Conservation (phyloP, 2,113 vertebrate species). For the Nannobrachium achirus region DNA sequence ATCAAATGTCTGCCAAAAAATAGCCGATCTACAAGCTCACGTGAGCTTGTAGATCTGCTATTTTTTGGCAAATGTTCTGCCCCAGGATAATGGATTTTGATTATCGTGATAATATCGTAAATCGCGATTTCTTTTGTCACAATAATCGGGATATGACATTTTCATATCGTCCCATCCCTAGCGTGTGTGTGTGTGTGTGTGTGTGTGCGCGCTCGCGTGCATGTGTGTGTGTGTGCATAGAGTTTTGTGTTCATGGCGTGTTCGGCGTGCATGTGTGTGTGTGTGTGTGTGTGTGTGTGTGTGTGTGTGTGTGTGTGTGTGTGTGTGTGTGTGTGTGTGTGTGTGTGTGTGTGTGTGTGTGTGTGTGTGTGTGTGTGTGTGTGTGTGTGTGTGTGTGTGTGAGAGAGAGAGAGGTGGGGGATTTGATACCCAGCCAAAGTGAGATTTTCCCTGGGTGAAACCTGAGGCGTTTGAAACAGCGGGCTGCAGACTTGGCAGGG, state of each 20-base stretch:
- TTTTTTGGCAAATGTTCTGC: too few species aligned
- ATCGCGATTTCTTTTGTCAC: too few species aligned
- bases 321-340: background rate
- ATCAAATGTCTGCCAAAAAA: too few species aligned
- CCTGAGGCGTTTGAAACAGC: conserved; percentile 59
- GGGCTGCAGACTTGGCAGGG: conserved; percentile 55
- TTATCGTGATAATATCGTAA: too few species aligned
- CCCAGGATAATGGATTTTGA: too few species aligned
- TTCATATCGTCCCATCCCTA: too few species aligned
- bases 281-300: conserved; percentile 3
- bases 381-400: background rate
- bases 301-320: conserved; percentile 9
- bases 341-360: background rate
- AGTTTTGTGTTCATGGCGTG: too few species aligned
- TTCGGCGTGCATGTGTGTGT: background rate
- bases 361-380: background rate
- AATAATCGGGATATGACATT: too few species aligned
- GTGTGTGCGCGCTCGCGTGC: background rate
- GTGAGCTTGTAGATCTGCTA: too few species aligned
- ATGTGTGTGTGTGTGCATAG: background rate
- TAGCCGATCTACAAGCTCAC: too few species aligned
- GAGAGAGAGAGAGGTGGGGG: background rate
- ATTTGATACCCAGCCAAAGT: conserved; percentile 50
- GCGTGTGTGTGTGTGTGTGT: background rate
- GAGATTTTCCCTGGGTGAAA: conserved; percentile 64